A percentile compares a stretch with the other conserved stretches of the same genome.
Evolutionary conservation across 2,797 vertebrate genomes (phyloP).

Genomic region (Meriones psammophilus): DNA sequence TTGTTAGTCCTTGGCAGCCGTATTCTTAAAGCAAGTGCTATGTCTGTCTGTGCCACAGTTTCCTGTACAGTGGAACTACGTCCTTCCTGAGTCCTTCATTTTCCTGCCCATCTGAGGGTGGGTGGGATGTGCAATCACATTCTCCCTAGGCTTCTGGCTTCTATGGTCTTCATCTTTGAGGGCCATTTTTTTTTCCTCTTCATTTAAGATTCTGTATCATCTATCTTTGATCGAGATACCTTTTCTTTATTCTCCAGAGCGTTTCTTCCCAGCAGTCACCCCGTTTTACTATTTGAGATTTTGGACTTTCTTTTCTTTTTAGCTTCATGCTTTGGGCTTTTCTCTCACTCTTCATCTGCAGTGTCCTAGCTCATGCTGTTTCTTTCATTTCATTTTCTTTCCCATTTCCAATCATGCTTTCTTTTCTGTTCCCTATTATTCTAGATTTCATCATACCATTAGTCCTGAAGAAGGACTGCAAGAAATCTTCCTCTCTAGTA

Average conservation of each 20-base stretch:
- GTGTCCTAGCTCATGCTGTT: conserved; percentile 56
- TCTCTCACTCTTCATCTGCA: conserved; percentile 48
- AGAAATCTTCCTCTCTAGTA: conserved; percentile 17
- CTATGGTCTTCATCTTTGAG: conserved; percentile 54
- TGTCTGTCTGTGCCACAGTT: neutral
- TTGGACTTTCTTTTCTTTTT: conserved; percentile 60
- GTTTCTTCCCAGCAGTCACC: conserved; percentile 72
- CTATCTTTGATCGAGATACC: conserved; percentile 66
- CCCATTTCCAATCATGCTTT: conserved; percentile 32
- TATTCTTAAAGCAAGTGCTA: neutral
- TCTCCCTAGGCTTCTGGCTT: conserved; percentile 25
- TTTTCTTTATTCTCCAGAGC: conserved; percentile 72
- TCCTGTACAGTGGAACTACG: neutral
- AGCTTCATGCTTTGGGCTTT: conserved; percentile 60
- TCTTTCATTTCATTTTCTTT: conserved; percentile 72
- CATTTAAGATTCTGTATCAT: conserved; percentile 69
- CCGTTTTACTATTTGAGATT: conserved; percentile 57
- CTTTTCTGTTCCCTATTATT: conserved; percentile 56
- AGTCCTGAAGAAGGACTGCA: conserved; percentile 15
- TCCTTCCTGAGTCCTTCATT: neutral
- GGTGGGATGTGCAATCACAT: neutral
- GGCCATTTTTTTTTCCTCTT: conserved; percentile 53
- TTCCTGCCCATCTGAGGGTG: neutral
- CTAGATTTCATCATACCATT: conserved; percentile 62
- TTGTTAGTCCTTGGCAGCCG: neutral